These are phyloP conservation scores for Drosophila setifemur DNA, from an alignment of 1,140 invertebrate genomes.

Conservation along the genomic window DNA sequence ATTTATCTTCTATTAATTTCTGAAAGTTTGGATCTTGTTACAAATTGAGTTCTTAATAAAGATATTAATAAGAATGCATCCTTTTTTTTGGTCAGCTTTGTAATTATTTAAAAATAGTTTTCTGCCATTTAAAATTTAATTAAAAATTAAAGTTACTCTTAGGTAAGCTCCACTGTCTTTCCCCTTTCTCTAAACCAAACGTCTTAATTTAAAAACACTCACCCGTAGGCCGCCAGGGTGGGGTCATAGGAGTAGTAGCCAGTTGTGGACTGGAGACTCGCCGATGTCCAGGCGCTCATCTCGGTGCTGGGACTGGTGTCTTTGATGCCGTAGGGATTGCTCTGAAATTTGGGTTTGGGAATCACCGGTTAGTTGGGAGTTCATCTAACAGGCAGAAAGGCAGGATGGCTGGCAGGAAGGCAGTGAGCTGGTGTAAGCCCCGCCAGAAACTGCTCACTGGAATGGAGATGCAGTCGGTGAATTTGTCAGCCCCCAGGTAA, in stretches of 20 bases:
- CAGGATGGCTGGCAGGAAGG: too few relatives aligned
- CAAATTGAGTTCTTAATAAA: too few relatives aligned
- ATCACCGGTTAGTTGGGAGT: background rate
- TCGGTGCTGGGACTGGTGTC: constrained; percentile 91
- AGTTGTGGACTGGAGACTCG: constrained; percentile 92
- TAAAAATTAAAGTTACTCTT: too few relatives aligned
- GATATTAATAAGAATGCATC: too few relatives aligned
- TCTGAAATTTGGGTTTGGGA: constrained; percentile 85
- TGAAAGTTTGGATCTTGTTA: too few relatives aligned
- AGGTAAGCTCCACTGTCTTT: background rate
- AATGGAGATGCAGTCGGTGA: too few relatives aligned
- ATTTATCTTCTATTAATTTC: too few relatives aligned
- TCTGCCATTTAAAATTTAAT: too few relatives aligned
- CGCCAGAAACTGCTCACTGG: too few relatives aligned
- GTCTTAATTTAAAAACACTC: constrained; percentile 83
- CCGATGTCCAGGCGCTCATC: constrained; percentile 94
- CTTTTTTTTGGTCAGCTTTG: too few relatives aligned
- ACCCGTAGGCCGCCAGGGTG: constrained; percentile 95
- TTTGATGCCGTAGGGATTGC: constrained; percentile 95
- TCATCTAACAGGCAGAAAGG: too few relatives aligned
- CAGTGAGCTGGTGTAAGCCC: constrained; percentile 40
- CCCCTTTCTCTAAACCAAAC: background rate
- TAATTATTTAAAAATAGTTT: too few relatives aligned
- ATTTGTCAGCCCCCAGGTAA: constrained; percentile 25
- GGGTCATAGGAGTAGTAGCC: constrained; percentile 97